A percentile compares a stretch with the other conserved stretches of the same genome.
These are phyloP conservation scores for Hypercompe scribonia DNA, from an alignment of 2,888 invertebrate species.

Conservation along the genomic window DNA sequence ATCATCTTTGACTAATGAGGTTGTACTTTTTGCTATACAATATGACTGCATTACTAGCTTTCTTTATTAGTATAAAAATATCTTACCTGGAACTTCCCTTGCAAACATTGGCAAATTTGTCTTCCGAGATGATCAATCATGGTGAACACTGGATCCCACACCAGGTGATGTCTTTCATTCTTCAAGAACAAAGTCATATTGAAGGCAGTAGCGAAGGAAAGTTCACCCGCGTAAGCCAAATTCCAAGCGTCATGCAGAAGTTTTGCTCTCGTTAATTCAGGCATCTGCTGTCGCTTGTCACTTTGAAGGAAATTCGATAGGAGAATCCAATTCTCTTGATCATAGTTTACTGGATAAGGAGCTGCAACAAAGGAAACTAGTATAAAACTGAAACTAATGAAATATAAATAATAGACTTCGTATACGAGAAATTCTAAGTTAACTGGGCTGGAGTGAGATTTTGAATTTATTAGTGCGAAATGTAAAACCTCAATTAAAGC, in stretches of 20 bases:
- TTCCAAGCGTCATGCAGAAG: constrained; percentile 93
- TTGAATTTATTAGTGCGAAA: background rate
- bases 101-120: constrained; percentile 88
- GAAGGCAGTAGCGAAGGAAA: constrained; percentile 91
- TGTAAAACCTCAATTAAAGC: background rate
- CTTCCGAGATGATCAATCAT: constrained; percentile 93
- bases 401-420: background rate
- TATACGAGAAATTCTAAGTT: background rate
- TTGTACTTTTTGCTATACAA: background rate
- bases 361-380: constrained; percentile 74
- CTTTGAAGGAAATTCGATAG: constrained; percentile 88
- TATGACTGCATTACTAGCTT: background rate
- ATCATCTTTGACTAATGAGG: background rate
- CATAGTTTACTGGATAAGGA: constrained; percentile 94
- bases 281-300: constrained; percentile 85
- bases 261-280: constrained; percentile 91
- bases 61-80: background rate
- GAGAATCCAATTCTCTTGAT: constrained; percentile 91
- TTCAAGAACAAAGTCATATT: constrained; percentile 93
- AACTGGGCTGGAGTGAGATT: background rate
- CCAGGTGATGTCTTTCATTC: constrained; percentile 90
- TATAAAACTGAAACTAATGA: background rate
- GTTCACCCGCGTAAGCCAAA: constrained; percentile 91
- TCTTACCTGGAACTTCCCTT: constrained; percentile 91
- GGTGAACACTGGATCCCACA: constrained; percentile 94